Percentiles rank a stretch among this genome's conserved stretches.
These are phyloP conservation scores for Whitmania pigra DNA, from an alignment of 1,140 invertebrate genomes.

Conservation along the genomic window DNA sequence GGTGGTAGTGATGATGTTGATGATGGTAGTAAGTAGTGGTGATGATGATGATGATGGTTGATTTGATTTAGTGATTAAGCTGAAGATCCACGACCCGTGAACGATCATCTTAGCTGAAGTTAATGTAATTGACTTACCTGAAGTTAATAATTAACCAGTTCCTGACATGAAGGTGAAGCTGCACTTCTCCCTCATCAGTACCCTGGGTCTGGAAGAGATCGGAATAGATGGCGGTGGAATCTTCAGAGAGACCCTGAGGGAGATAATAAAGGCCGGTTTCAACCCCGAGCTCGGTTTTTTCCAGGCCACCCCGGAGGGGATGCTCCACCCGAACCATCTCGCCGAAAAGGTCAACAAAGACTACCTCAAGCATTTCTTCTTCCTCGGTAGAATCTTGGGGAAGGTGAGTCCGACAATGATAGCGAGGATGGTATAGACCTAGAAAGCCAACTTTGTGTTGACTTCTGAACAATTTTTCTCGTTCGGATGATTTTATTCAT, in stretches of 20 bases:
- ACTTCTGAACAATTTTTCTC: too few relatives aligned
- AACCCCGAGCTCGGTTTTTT: conserved; percentile 94
- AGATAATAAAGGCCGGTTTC: conserved; percentile 78
- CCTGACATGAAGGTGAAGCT: conserved; percentile 71
- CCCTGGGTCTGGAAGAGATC: conserved; percentile 72
- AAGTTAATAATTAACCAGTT: too few relatives aligned
- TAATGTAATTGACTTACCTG: conserved; percentile 25
- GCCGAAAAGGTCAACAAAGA: conserved; percentile 64
- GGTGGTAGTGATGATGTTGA: not conserved
- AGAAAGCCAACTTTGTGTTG: too few relatives aligned
- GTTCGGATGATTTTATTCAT: not conserved
- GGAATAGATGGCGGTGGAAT: conserved; percentile 91
- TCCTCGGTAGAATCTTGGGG: conserved; percentile 83
- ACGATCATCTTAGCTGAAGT: conserved; percentile 13
- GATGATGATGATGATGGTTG: not conserved
- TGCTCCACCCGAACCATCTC: conserved; percentile 87
- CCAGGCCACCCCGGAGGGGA: conserved; percentile 73
- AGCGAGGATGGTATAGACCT: too few relatives aligned
- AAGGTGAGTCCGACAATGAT: conserved; percentile 52
- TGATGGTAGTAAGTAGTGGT: not conserved
- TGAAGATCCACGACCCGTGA: not conserved
- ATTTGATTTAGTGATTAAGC: not conserved
- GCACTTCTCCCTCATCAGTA: conserved; percentile 76
- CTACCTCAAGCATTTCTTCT: conserved; percentile 81
- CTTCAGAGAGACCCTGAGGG: conserved; percentile 54